A percentile compares a stretch with the other conserved stretches of the same genome.
These are phyloP conservation scores for Drosophila melanogaster DNA, from an alignment of 1,140 invertebrate species.

Conservation along the genomic window Release_6_plus_ISO1_MT NC_004354.4:22981501-22982000, in stretches of 20 bases:
- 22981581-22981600: constrained; percentile 41
- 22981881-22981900: constrained; percentile 66
- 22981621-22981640: constrained; percentile 19
- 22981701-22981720: not conserved
- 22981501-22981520: constrained; percentile 81
- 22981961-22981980: constrained; percentile 67
- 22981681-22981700: constrained; percentile 6
- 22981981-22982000: constrained; percentile 65
- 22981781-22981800: not conserved
- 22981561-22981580: constrained; percentile 29
- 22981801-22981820: not conserved
- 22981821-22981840: constrained; percentile 9
- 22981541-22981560: constrained; percentile 7
- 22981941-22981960: constrained; percentile 14
- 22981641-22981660: not conserved
- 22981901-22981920: constrained; percentile 54
- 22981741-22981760: constrained; percentile 12
- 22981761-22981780: constrained; percentile 15
- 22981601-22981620: constrained; percentile 38
- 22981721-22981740: constrained; percentile 1
- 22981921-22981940: constrained; percentile 25
- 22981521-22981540: constrained; percentile 75
- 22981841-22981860: constrained; percentile 3
- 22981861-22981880: constrained; percentile 17
- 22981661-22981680: constrained; percentile 6